Conservation (phyloP, 2,113 vertebrate species). For the Ceyx margarethae region DNA sequence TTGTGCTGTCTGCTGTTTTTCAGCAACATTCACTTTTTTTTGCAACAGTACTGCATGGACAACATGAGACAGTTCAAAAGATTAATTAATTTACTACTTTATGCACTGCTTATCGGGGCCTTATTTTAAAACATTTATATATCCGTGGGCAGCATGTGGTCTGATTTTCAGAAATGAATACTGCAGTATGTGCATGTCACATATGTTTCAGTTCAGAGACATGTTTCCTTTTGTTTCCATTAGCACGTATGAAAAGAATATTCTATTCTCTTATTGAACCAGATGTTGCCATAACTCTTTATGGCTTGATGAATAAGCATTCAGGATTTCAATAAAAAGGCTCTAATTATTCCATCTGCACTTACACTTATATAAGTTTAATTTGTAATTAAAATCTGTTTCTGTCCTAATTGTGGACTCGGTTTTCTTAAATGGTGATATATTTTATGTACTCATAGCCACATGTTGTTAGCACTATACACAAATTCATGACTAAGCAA, state of each 20-base stretch:
- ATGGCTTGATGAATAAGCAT: constrained; percentile 34
- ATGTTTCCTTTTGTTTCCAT: background rate
- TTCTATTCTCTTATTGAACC: background rate
- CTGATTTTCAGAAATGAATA: background rate
- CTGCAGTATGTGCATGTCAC: background rate
- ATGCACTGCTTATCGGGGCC: background rate
- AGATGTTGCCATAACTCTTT: constrained; percentile 26
- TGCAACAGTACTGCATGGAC: background rate
- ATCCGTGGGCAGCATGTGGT: background rate
- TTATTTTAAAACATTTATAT: background rate
- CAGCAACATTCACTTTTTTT: background rate
- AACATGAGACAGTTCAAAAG: background rate
- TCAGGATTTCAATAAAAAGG: constrained; percentile 12
- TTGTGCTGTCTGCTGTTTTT: background rate
- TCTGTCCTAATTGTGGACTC: constrained; percentile 33
- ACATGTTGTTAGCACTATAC: background rate
- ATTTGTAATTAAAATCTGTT: constrained; percentile 60
- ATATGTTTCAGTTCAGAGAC: background rate
- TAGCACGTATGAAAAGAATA: background rate
- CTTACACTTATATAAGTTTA: constrained; percentile 32
- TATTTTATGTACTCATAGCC: background rate
- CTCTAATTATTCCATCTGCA: constrained; percentile 52
- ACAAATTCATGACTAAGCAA: background rate
- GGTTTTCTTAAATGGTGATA: constrained; percentile 31
- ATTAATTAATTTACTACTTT: background rate